Conservation (phyloP, 2,113 vertebrate species). For the Toxotes jaculatrix region DNA sequence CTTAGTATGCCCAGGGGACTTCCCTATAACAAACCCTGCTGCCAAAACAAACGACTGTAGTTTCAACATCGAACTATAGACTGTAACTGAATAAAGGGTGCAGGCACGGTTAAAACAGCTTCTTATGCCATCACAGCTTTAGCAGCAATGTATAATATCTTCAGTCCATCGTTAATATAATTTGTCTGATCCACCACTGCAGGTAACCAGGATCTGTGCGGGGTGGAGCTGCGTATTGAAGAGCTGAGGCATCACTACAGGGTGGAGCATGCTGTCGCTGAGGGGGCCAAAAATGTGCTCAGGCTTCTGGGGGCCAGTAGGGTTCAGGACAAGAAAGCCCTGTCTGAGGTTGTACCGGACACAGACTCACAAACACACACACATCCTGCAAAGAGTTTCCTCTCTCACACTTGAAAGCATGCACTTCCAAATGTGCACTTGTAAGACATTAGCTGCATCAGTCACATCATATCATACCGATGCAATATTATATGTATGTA, state of each 20-base stretch:
- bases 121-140: not conserved
- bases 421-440: not conserved
- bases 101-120: not conserved
- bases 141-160: not conserved
- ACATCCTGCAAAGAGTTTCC: not conserved
- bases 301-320: slow-evolving; percentile 89
- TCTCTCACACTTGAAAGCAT: slow-evolving; percentile 1
- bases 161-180: not conserved
- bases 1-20: slow-evolving; percentile 21
- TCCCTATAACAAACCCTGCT: not conserved
- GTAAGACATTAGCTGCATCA: not conserved
- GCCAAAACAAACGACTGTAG: slow-evolving; percentile 31
- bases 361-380: not conserved
- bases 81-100: not conserved
- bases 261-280: slow-evolving; percentile 91
- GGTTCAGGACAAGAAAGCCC: slow-evolving; percentile 90
- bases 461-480: not conserved
- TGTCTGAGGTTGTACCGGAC: slow-evolving; percentile 79
- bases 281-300: slow-evolving; percentile 92
- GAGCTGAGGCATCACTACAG: slow-evolving; percentile 92
- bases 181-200: not conserved
- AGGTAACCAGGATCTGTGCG: slow-evolving; percentile 88
- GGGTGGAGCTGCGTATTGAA: slow-evolving; percentile 90
- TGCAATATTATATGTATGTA: not conserved
- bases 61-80: not conserved